These are phyloP conservation scores for Metaphire vulgaris DNA, from an alignment of 1,140 invertebrate species.

Conservation along the genomic window DNA sequence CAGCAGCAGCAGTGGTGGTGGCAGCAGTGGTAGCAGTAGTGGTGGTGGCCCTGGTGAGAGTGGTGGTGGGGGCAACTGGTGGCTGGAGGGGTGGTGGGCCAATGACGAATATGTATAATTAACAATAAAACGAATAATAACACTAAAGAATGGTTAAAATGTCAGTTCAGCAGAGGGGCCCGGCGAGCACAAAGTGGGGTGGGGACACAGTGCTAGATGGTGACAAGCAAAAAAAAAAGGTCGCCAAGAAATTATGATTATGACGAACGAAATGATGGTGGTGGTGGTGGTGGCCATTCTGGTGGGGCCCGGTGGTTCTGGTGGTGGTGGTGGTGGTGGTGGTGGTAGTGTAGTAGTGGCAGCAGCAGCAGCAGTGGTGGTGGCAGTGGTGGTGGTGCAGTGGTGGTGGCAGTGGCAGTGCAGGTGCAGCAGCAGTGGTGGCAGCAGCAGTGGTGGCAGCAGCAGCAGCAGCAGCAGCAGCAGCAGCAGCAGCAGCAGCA, in stretches of 20 bases:
- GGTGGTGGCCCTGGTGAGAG: neutral
- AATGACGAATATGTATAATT: no score
- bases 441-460: neutral
- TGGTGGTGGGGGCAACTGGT: neutral
- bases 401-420: neutral
- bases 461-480: neutral
- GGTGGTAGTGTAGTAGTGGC: neutral
- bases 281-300: neutral
- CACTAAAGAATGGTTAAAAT: no score
- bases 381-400: neutral
- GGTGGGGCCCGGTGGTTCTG: neutral
- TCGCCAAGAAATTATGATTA: no score
- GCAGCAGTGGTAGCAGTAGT: neutral
- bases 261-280: no score
- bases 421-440: neutral
- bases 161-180: no score
- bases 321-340: neutral
- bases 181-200: no score
- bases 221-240: no score
- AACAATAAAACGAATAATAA: no score
- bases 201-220: no score
- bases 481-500: neutral
- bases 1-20: neutral
- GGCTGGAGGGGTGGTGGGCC: neutral
- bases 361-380: neutral